phyloP scores from a whole-genome alignment of 1,140 invertebrate species.

The Ectropis grisescens region DNA sequence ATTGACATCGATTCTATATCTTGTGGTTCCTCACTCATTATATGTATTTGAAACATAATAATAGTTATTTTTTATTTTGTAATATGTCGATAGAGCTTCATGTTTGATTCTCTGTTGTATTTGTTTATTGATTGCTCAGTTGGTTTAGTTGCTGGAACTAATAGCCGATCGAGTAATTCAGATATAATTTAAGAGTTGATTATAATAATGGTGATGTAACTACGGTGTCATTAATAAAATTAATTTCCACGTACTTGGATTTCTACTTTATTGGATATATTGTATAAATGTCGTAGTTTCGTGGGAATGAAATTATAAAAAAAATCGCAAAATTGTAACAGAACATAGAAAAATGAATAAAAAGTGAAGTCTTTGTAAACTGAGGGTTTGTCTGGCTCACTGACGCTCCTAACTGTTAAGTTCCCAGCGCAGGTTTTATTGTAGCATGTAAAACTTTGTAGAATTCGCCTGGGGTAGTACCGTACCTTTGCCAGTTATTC shows the following conservation, averaged over 20 bases:
- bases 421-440: too few species aligned
- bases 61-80: conserved; percentile 14
- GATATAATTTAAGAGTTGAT: conserved; percentile 54
- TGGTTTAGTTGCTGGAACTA: conserved; percentile 42
- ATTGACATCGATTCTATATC: too few species aligned
- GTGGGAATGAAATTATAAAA: conserved; percentile 53
- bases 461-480: too few species aligned
- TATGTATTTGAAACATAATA: conserved; percentile 13
- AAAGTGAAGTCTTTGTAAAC: conserved; percentile 64
- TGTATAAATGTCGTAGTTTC: conserved; percentile 54
- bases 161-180: conserved; percentile 43
- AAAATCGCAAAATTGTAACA: conserved; percentile 66
- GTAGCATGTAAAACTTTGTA: too few species aligned
- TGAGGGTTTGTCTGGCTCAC: conserved; percentile 27
- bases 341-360: conserved; percentile 64
- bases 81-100: conserved; percentile 29
- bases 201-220: conserved; percentile 46
- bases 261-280: conserved; percentile 63
- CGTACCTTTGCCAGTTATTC: too few species aligned
- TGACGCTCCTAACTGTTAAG: not conserved
- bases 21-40: conserved; percentile 15
- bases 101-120: conserved; percentile 38
- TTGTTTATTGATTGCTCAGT: conserved; percentile 43
- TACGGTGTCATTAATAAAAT: conserved; percentile 60
- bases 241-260: conserved; percentile 59